Percentiles rank a stretch among this genome's conserved stretches.
These are phyloP conservation scores for Oscheius sp. DNA, from an alignment of 1,140 invertebrate species.

Conservation along the genomic window DNA sequence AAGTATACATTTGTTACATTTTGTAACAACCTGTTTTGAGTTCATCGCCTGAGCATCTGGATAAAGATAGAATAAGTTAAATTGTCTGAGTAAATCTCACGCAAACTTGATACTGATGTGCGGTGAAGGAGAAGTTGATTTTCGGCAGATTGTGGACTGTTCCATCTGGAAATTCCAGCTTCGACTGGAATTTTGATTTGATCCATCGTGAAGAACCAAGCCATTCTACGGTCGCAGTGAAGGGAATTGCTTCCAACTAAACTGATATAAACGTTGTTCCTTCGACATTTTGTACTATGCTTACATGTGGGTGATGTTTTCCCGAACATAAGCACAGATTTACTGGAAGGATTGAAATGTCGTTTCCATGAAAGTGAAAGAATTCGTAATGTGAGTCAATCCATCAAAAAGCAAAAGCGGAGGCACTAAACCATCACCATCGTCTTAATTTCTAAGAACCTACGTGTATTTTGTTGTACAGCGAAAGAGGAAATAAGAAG, in stretches of 20 bases:
- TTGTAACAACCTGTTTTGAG: slow-evolving; percentile 36
- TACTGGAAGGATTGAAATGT: slow-evolving; percentile 91
- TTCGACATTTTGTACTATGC: slow-evolving; percentile 55
- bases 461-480: slow-evolving; percentile 72
- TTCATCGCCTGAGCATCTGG: slow-evolving; percentile 10
- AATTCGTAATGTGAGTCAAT: slow-evolving; percentile 80
- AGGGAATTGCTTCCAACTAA: slow-evolving; percentile 92
- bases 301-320: slow-evolving; percentile 94
- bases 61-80: neutral
- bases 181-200: slow-evolving; percentile 92
- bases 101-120: slow-evolving; percentile 62
- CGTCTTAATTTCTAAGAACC: too few species aligned
- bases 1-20: slow-evolving; percentile 78
- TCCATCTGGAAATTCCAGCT: slow-evolving; percentile 90
- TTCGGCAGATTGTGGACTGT: slow-evolving; percentile 80
- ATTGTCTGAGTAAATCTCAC: slow-evolving; percentile 26
- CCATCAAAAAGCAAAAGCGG: slow-evolving; percentile 78
- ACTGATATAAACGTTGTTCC: slow-evolving; percentile 67
- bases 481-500: slow-evolving; percentile 92
- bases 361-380: slow-evolving; percentile 89
- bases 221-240: slow-evolving; percentile 91
- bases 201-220: slow-evolving; percentile 96
- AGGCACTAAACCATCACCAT: slow-evolving; percentile 76
- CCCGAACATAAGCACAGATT: slow-evolving; percentile 88
- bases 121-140: slow-evolving; percentile 91